phyloP scores from a whole-genome alignment of 2,797 vertebrate species.

The Sebastes cheni region DNA sequence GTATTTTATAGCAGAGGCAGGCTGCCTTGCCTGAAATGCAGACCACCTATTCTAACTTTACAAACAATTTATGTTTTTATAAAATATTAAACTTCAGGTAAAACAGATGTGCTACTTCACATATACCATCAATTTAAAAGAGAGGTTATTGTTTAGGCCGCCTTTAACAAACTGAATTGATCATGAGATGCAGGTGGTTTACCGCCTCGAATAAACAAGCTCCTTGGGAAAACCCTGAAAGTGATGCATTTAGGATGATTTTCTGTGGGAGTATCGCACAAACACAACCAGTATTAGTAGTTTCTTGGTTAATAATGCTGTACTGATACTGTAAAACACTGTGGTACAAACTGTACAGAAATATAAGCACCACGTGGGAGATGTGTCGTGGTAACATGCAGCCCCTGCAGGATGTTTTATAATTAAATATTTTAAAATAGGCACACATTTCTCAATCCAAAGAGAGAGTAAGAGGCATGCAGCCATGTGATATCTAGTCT shows the following conservation, averaged over 20 bases:
- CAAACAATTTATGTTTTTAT: no score
- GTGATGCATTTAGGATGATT: not conserved
- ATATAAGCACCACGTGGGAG: not conserved
- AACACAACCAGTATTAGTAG: not conserved
- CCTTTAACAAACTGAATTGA: no score
- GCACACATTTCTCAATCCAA: constrained; percentile 17
- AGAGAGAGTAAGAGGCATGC: constrained; percentile 23
- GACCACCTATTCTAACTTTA: not conserved
- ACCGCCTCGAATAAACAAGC: no score
- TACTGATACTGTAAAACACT: not conserved
- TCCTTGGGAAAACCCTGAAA: not conserved
- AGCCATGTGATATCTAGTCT: constrained; percentile 29
- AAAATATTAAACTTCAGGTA: no score
- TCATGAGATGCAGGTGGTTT: no score
- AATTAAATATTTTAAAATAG: constrained; percentile 31
- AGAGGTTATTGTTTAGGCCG: no score
- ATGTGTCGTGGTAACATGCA: not conserved
- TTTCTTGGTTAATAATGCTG: not conserved
- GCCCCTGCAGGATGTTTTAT: not conserved
- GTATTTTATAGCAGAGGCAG: no score
- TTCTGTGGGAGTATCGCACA: not conserved
- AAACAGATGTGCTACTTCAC: no score
- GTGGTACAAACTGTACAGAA: constrained; percentile 1
- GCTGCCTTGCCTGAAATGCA: no score
- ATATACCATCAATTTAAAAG: no score